Conservation (phyloP, 2,888 invertebrate species). For the Xestia sexstrigata region DNA sequence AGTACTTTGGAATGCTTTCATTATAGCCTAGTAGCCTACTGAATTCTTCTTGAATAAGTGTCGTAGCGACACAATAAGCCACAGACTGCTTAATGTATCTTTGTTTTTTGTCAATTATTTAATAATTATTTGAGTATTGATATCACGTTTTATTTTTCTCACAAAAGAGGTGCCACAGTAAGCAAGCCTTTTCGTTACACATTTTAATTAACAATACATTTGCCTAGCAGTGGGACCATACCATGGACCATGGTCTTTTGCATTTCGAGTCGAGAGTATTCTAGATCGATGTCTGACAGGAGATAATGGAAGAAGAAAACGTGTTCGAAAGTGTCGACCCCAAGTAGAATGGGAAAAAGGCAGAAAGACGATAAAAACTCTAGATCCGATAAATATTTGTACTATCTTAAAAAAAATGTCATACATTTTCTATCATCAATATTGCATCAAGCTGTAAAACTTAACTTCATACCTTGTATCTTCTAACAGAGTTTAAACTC, state of each 20-base stretch:
- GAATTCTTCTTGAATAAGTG: not conserved
- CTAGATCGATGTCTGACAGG: not conserved
- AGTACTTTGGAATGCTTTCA: not conserved
- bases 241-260: no score
- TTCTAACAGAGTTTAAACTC: not conserved
- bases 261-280: not conserved
- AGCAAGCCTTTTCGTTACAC: not conserved
- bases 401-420: not conserved
- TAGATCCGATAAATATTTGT: no score
- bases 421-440: not conserved
- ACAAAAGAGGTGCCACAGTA: not conserved
- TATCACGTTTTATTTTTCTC: not conserved
- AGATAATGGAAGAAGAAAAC: not conserved
- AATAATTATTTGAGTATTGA: not conserved
- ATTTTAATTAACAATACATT: not conserved
- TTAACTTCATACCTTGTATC: not conserved
- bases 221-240: not conserved
- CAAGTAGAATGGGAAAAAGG: not conserved
- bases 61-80: fast-evolving
- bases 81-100: not conserved
- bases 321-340: not conserved
- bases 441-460: not conserved
- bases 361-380: not conserved
- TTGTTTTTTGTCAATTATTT: not conserved
- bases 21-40: not conserved